These are phyloP conservation scores for Plusia festucae DNA, from an alignment of 2,888 invertebrate genomes.

Conservation along the genomic window DNA sequence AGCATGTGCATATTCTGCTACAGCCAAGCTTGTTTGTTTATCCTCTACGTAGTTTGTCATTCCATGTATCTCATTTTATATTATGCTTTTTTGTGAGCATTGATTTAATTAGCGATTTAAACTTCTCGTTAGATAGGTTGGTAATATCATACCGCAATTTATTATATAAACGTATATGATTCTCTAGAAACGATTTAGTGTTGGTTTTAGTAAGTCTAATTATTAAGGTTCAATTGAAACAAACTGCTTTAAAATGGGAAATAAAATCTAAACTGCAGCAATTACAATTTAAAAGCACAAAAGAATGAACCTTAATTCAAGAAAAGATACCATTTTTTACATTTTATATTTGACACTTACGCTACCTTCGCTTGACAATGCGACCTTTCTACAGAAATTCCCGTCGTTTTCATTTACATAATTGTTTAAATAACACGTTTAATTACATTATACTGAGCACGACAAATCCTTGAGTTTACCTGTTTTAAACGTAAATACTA, in stretches of 20 bases:
- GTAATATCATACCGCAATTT: no score
- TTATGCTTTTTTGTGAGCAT: no score
- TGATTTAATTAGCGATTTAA: no score
- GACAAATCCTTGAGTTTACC: conserved; percentile 69
- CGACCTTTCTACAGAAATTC: conserved; percentile 71
- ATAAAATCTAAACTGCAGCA: neutral
- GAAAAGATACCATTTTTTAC: conserved; percentile 18
- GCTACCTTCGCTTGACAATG: conserved; percentile 69
- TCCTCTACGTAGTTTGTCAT: no score
- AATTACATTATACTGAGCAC: conserved; percentile 71
- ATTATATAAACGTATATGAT: no score
- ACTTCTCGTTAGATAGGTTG: no score
- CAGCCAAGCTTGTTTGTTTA: no score
- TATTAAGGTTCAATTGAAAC: neutral
- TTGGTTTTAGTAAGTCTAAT: no score
- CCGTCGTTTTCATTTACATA: conserved; percentile 72
- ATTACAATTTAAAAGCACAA: neutral
- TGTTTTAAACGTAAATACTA: conserved; percentile 64
- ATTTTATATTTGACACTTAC: conserved; percentile 27
- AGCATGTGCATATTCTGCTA: no score
- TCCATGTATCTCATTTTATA: no score
- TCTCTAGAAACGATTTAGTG: no score
- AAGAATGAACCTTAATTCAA: neutral
- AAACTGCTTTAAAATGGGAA: neutral
- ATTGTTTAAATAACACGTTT: conserved; percentile 79